Percentiles rank a stretch among this genome's conserved stretches.
Evolutionary conservation across 2,113 vertebrate genomes (phyloP).

Genomic region (Gymnogyps californianus): DNA sequence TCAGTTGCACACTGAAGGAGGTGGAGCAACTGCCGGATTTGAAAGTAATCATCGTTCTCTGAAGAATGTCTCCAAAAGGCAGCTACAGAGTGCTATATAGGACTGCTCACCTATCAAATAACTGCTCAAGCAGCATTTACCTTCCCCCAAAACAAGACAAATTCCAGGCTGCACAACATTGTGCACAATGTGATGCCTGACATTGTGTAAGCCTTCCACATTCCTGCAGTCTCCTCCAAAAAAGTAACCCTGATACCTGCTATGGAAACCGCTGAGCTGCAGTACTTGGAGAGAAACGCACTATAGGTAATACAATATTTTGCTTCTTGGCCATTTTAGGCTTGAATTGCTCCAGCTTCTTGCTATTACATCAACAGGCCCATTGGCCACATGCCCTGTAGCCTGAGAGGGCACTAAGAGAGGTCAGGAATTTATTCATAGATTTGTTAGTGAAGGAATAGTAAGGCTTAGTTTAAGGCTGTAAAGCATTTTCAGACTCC

Average conservation of each 20-base stretch:
- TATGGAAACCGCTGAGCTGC: neutral
- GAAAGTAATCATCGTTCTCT: neutral
- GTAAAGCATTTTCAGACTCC: neutral
- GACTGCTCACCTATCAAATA: neutral
- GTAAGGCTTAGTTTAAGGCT: neutral
- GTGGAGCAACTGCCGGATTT: neutral
- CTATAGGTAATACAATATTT: neutral
- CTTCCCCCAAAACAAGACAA: neutral
- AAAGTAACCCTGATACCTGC: neutral
- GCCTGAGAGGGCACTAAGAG: neutral
- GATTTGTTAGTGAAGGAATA: neutral
- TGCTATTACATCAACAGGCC: neutral
- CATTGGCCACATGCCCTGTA: neutral
- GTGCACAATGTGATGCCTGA: neutral
- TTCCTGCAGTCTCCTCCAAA: neutral
- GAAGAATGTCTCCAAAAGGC: neutral
- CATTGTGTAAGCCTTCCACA: rapidly evolving
- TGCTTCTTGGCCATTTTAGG: neutral
- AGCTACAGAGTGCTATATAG: neutral
- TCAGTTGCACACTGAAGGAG: neutral
- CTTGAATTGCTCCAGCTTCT: neutral
- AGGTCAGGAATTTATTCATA: neutral
- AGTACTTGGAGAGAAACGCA: neutral
- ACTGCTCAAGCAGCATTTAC: neutral
- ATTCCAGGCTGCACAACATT: neutral